Base-by-base conservation (phyloP, 2,797 vertebrate species). In the Serranus cabrilla region DNA sequence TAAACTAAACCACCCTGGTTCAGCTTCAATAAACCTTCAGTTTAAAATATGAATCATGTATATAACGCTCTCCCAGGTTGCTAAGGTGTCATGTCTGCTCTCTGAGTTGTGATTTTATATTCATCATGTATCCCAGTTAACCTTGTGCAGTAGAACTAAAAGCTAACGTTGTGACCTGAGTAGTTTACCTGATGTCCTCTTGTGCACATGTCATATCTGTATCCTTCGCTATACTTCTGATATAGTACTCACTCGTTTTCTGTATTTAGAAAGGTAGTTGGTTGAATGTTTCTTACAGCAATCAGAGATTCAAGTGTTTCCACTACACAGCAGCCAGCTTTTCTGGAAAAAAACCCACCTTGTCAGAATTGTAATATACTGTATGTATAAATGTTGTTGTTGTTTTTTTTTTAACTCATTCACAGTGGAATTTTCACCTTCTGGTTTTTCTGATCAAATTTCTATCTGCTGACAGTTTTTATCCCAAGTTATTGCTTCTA, bases 181-280 rank as follows among this genome's bases (percentile, higher is more conserved):
- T 93, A 87, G 84, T 92, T 89, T 82, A 90, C 79, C 86, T 87
- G 89, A 89, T 81, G 91, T 94, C 82, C 78, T 87, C 69, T 87
- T 80, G 77, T 82, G 80, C 83, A 80, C 78, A 74, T 83, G 81
- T 90, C 87, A 81, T 81, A 74, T 78, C 76, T 92, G 89, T 92
- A 83, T 72, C 84, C 66, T 88, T 82, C 67, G 59, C 86, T 88
- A 34, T 79, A 71, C 74, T 85, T 71, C 80, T 80, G 80, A 87
- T 87, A 51, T 82, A 59, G 82, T 90, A 74, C 79, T 89, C 81
- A 63, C 75, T 82, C 7, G 40, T 90, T 87, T 78, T 87, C 82
- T 92, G 77, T 91, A 71, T 84, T 83, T 90, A 87, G 67, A 86
- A 80, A 70, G 80, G 47, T 89, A 85, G 79, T 81, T 69, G 63